Evolutionary conservation across 2,797 vertebrate genomes (phyloP), one percentile per base, ranked within the genome.

Genomic region (Falco concolor): DNA sequence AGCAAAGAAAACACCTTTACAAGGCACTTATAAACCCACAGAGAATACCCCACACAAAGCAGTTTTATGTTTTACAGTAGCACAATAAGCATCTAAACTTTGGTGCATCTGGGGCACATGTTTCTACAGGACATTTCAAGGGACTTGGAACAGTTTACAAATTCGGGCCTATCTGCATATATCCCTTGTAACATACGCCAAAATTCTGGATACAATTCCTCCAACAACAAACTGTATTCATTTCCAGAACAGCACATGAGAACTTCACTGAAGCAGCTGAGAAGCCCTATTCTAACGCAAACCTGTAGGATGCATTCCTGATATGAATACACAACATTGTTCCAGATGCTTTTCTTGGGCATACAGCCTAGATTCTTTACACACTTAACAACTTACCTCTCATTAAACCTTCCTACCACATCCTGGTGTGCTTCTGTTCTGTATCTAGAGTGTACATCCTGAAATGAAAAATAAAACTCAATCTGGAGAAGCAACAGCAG

Each of bases 361-460:
- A 47, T 8, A 8, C 4, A 77, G 61, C 68, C 21, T 40, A 27
- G 9, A 36, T 10, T 22, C 53, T 53, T 32, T 8, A 69, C 38
- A 3, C 32, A 30, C 13, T 13, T 24, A 25, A 21, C 2, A 60
- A 44, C 96, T 17, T 32, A 99, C 99, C 99, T 99, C 98, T 99
- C 99, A 25, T 99, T 99, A 95, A 99, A 99, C 69, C 99, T 97
- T 88, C 99, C 99, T 38, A 99, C 98, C 75, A 99, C 99, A 1
- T 99, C 99, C 97, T 99, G 99, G 96, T 99, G 99, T 10, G 99
- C 99, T 95, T 99, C 99, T 0, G 99, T 99, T 83, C 99, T 98
- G 89, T 99, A 99, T 9, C 99, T 98, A 34, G 99, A 98, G 91
- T 99, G 99, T 7, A 99, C 99, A 4, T 99, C 99, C 99, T 99